These are phyloP conservation scores for Naso thynnoides DNA, from an alignment of 2,797 vertebrate species.

Conservation along the genomic window DNA sequence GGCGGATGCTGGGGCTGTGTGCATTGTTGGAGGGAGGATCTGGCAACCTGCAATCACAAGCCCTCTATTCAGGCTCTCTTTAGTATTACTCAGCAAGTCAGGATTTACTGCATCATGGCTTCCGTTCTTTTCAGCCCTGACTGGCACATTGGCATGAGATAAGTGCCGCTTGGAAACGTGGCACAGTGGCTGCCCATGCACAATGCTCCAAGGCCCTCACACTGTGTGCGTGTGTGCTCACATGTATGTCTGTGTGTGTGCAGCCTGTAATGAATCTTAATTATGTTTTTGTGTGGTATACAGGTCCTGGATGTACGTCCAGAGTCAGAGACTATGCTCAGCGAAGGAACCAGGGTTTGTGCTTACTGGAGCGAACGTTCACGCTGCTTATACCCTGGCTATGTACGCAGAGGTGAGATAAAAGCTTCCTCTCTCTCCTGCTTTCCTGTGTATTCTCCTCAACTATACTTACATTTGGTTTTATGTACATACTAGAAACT, in stretches of 20 bases:
- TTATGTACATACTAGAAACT: neutral
- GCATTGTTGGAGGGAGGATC: constrained; percentile 83
- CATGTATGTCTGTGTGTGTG: constrained; percentile 55
- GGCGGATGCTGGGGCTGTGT: constrained; percentile 82
- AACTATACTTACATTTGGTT: neutral
- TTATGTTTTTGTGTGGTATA: constrained; percentile 69
- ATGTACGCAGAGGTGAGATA: constrained; percentile 90
- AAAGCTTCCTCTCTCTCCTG: neutral
- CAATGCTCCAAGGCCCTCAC: constrained; percentile 69
- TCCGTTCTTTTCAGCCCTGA: constrained; percentile 86
- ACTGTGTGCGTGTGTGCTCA: constrained; percentile 49
- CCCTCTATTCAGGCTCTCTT: constrained; percentile 84
- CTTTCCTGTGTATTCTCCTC: neutral
- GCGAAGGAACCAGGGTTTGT: constrained; percentile 92
- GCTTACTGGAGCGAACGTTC: constrained; percentile 98
- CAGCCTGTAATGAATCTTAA: constrained; percentile 79
- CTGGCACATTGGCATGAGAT: constrained; percentile 87
- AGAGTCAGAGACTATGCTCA: constrained; percentile 87
- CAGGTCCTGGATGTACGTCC: constrained; percentile 94
- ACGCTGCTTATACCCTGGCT: constrained; percentile 94
- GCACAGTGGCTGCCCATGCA: constrained; percentile 79
- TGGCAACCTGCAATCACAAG: constrained; percentile 88
- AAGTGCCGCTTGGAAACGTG: constrained; percentile 84
- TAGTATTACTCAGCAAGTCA: constrained; percentile 89
- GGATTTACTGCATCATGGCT: constrained; percentile 87